Base-by-base conservation (phyloP, 2,888 invertebrate genomes). In the Heliothis peltigera region DNA sequence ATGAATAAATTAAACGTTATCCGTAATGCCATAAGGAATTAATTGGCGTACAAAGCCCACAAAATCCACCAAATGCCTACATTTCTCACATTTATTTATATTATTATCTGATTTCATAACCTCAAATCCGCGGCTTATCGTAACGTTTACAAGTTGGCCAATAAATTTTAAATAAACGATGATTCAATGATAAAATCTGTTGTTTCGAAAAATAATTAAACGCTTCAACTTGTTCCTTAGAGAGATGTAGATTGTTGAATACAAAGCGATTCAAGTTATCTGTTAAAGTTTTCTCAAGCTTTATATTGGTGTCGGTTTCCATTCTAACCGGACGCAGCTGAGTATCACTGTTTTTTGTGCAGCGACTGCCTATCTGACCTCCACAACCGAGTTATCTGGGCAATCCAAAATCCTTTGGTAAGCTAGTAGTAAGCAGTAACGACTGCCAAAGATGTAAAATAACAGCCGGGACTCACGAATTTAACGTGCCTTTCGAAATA, bases 121-220 rank as follows among this genome's bases (percentile, higher is more conserved):
- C 49, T 54, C 39, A 49, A 62, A 74, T 68, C 53, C 54, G 18
- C 8, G 28, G 74, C 35, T 69, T 61, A 64, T 51, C 65, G 58
- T 56, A 43, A 47, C 18, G 39, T 48, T 54, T 55, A 65, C 52
- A 56, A 70, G 53, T 49, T 48, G 39, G 19, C 39, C 62, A 46
- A 21, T 77, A 61, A 60, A 78, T 77, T 51, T 42, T 46, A 58
- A 67, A 81, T 75, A 70, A 71, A 71, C 69, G 71, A 61, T 80
- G 75, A 86, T 87, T 84, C 69, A 70, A 62, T 80, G 75, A 86
- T 87, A 83, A 81, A 83, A 83, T 77, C 78, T 68, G 69, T 77
- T 77, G 66, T 74, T 75, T 63, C 76, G 74, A 61, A 65, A 79
- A 79, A 82, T 84, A 82, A 83, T 85, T 83, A 77, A 82, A 74